Base-by-base conservation (phyloP, 2,888 invertebrate genomes). In the Drosophila leonis region DNA sequence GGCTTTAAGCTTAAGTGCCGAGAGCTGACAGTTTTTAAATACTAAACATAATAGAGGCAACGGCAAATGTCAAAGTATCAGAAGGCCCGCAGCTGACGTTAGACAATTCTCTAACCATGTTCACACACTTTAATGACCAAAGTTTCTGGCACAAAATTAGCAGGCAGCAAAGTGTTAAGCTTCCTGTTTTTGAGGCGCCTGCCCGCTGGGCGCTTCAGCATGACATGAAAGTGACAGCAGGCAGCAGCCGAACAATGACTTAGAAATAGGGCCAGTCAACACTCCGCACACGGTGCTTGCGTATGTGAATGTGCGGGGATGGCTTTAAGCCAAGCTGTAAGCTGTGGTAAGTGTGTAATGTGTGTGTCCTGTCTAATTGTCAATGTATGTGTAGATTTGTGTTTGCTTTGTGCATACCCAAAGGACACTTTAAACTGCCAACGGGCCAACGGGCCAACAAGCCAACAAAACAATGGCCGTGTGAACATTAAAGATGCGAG, bases 381-480 rank as follows among this genome's bases (percentile, higher is more conserved):
- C 76, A 77, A 71, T 73, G 78, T 65, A 42, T 66, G 68, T 51
- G 49, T 46, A 33, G 46, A 44, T 65, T 60, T 66, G 61, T 69
- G 81, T 78, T 71, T 78, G 75, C 64, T 73, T 68, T 75, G 66
- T 72, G 66, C 71, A 64, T 66, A 51, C 84, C 84, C 84, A 62
- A 48, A 71, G 82, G 87, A 87, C 84, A 87, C 80, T 88, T 88
- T 83, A 86, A 86, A 88, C 77, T 68, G 82, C 78, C 86, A 59
- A 67, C 69, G 73, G 78, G 82, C 78, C 86, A 59, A 67, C 69
- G 73, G 78, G 61, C 51, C 61, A 37, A 37, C 44, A 13, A 44
- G 64, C 55, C 27, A 29, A 15, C 27, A 44, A 61, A 41, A 31
- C 29, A 52, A 61, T 35, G 24, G 54, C 44, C 74, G 77, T 82